These are phyloP conservation scores for Oophaga pumilio DNA, from an alignment of 2,113 vertebrate species.

Conservation along the genomic window DNA sequence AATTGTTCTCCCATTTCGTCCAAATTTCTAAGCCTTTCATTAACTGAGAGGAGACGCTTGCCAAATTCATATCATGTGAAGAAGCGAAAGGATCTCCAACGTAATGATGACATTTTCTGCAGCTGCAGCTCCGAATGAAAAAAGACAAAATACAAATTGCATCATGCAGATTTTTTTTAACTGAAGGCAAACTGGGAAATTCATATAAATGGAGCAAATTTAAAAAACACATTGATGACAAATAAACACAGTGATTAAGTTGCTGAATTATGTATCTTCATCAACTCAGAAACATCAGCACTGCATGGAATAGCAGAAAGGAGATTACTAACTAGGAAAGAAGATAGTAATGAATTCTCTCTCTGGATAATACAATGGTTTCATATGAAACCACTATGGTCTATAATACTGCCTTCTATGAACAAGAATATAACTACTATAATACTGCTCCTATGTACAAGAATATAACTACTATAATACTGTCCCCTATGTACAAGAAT, in stretches of 20 bases:
- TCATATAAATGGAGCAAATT: neutral
- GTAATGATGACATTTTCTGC: conserved; percentile 42
- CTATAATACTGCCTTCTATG: too few relatives aligned
- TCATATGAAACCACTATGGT: too few relatives aligned
- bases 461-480: too few relatives aligned
- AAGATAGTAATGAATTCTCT: too few relatives aligned
- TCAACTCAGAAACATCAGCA: too few relatives aligned
- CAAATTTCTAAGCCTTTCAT: conserved; percentile 52
- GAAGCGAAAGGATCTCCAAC: conserved; percentile 42
- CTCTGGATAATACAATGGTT: too few relatives aligned
- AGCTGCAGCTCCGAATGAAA: conserved; percentile 32
- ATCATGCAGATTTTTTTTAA: neutral
- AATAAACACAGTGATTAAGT: neutral
- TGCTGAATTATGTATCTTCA: neutral
- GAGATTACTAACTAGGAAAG: too few relatives aligned
- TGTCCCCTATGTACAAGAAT: too few relatives aligned
- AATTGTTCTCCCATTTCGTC: conserved; percentile 44
- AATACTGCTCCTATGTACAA: too few relatives aligned
- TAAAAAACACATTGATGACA: neutral
- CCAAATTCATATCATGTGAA: conserved; percentile 39
- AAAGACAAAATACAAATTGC: neutral
- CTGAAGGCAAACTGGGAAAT: neutral
- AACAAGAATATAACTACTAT: too few relatives aligned
- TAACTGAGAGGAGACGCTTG: conserved; percentile 12
- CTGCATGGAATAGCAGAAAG: too few relatives aligned